Conservation (phyloP, 2,888 invertebrate genomes). For the Synergus umbraculus region DNA sequence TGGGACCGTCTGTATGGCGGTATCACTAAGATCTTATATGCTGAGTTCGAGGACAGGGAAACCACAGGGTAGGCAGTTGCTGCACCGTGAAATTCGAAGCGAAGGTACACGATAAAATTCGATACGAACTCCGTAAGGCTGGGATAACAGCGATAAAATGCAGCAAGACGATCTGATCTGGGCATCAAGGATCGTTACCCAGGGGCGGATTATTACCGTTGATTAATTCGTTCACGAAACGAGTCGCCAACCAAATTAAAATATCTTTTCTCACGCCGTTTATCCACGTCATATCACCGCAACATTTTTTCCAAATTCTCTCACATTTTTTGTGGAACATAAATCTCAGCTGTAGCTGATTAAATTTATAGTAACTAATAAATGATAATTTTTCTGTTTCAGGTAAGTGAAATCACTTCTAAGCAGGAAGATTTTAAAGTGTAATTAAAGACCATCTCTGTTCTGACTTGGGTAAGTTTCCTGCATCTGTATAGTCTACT, state of each 20-base stretch:
- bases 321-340: neutral
- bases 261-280: neutral
- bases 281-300: constrained; percentile 7
- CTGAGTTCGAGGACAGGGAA: constrained; percentile 38
- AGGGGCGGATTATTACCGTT: constrained; percentile 30
- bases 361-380: neutral
- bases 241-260: constrained; percentile 21
- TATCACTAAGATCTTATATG: constrained; percentile 50
- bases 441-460: constrained; percentile 36
- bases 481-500: constrained; percentile 48
- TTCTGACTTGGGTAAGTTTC: constrained; percentile 50
- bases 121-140: constrained; percentile 15
- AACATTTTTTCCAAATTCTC: neutral
- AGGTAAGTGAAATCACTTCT: neutral
- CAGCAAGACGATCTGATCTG: constrained; percentile 30
- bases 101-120: constrained; percentile 50
- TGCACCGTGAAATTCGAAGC: constrained; percentile 47
- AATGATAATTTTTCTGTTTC: neutral
- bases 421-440: neutral
- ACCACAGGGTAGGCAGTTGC: constrained; percentile 38
- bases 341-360: too few relatives aligned
- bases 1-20: constrained; percentile 48
- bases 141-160: constrained; percentile 37
- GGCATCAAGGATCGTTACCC: constrained; percentile 12
- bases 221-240: constrained; percentile 36